Conservation (phyloP, 2,113 vertebrate genomes). For the Labeo rohita region DNA sequence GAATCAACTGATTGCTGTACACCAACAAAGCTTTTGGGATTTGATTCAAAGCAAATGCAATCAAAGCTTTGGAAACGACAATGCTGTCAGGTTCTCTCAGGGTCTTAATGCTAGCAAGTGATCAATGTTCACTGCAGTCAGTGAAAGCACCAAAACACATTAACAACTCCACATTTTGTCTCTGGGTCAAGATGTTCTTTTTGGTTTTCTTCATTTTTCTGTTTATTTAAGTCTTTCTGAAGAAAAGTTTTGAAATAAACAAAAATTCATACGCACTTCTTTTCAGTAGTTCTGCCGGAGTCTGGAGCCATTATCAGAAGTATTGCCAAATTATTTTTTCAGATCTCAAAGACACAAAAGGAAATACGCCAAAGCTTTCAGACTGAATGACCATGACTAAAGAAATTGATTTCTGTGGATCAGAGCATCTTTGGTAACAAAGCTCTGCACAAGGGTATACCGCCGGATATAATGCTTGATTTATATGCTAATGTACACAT, state of each 20-base stretch:
- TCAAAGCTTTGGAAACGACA: neutral
- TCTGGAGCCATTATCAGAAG: neutral
- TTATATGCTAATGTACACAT: constrained; percentile 73
- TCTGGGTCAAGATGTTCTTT: neutral
- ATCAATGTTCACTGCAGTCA: neutral
- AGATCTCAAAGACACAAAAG: constrained; percentile 56
- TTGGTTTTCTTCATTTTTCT: neutral
- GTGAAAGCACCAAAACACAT: neutral
- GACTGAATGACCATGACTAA: constrained; percentile 66
- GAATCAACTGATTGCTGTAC: neutral
- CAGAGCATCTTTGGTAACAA: constrained; percentile 62
- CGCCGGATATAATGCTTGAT: constrained; percentile 71
- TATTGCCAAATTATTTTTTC: neutral
- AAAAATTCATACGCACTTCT: neutral
- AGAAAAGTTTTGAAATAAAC: neutral
- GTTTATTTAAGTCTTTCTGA: neutral
- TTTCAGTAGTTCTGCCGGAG: neutral
- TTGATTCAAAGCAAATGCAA: constrained; percentile 14
- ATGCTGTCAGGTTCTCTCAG: neutral
- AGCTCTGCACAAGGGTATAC: constrained; percentile 56
- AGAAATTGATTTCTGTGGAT: constrained; percentile 73
- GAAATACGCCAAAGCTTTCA: constrained; percentile 58
- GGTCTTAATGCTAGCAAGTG: neutral
- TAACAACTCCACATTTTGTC: neutral
- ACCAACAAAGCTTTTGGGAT: neutral